Percentiles rank a stretch among this genome's conserved stretches.
These are phyloP conservation scores for Sesia apiformis DNA, from an alignment of 2,888 invertebrate genomes.

Conservation along the genomic window DNA sequence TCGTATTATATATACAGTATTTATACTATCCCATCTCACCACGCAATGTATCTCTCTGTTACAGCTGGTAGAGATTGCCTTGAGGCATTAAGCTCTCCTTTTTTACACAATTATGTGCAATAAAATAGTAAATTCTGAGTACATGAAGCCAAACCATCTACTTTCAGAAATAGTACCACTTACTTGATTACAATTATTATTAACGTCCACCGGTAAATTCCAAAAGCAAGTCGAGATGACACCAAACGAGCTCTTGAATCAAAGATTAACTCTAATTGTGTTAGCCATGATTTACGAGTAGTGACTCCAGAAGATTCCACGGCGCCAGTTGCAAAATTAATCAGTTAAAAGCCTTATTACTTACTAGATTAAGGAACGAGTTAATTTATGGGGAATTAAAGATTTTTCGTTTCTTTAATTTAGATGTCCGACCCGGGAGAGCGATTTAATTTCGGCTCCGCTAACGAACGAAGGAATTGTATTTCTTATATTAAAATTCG, in stretches of 20 bases:
- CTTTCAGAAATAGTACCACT: background rate
- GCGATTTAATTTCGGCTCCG: background rate
- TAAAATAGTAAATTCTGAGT: no score
- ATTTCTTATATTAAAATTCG: background rate
- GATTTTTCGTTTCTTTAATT: conserved; percentile 20
- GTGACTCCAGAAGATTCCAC: conserved; percentile 31
- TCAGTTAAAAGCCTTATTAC: conserved; percentile 65
- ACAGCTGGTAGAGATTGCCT: no score
- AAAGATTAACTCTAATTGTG: conserved; percentile 59
- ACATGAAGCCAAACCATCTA: no score
- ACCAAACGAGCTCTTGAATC: conserved; percentile 22
- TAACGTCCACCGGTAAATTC: background rate
- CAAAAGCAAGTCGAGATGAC: conserved; percentile 3
- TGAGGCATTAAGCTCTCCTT: no score
- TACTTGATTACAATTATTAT: background rate
- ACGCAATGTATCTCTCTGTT: no score
- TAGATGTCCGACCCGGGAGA: conserved; percentile 1
- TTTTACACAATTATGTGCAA: no score
- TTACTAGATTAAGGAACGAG: conserved; percentile 51
- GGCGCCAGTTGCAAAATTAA: conserved; percentile 57
- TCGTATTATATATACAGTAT: no score
- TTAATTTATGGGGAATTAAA: conserved; percentile 56
- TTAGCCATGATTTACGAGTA: conserved; percentile 64
- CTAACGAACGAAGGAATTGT: background rate
- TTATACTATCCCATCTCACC: no score